A percentile compares a stretch with the other conserved stretches of the same genome.
phyloP scores from a whole-genome alignment of 92 coral and sea anemone genomes.

The Porites rus region DNA sequence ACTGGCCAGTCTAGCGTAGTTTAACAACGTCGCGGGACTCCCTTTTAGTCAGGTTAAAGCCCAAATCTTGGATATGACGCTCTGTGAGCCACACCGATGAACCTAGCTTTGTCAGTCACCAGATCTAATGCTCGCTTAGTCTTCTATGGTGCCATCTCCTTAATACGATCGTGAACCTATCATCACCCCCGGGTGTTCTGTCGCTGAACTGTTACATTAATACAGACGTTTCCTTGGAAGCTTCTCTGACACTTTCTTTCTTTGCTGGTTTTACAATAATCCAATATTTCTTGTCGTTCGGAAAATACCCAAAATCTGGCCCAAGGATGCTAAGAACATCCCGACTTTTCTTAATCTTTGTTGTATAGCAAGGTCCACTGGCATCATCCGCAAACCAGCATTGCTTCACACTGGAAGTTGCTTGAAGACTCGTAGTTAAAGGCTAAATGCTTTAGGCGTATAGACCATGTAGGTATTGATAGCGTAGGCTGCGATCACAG shows the following conservation, averaged over 20 bases:
- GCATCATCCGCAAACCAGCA: slow-evolving; percentile 26
- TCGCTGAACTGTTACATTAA: slow-evolving; percentile 34
- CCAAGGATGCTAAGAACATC: slow-evolving; percentile 1
- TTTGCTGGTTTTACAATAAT: slow-evolving; percentile 46
- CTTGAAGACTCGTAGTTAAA: slow-evolving; percentile 25
- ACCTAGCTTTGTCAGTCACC: slow-evolving; percentile 22
- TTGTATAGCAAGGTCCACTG: slow-evolving; percentile 25
- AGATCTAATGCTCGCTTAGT: slow-evolving; percentile 9
- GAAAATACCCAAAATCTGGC: slow-evolving; percentile 23
- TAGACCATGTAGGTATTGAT: slow-evolving; percentile 34
- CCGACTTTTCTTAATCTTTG: slow-evolving; percentile 27
- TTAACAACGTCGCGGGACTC: slow-evolving; percentile 18
- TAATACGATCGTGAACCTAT: slow-evolving; percentile 38
- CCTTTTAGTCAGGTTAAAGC: slow-evolving; percentile 19
- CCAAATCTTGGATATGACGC: slow-evolving; percentile 20
- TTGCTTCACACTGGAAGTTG: slow-evolving; percentile 3
- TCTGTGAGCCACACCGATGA: slow-evolving; percentile 11
- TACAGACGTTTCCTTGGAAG: slow-evolving; percentile 34
- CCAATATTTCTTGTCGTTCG: slow-evolving; percentile 38
- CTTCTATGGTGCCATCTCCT: slow-evolving; percentile 1
- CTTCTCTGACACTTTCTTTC: slow-evolving; percentile 37
- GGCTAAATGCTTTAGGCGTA: slow-evolving; percentile 37
- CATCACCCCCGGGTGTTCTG: slow-evolving; percentile 44
- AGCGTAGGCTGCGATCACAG: slow-evolving; percentile 25
- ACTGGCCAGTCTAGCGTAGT: slow-evolving; percentile 30